Percentiles rank a stretch among this genome's conserved stretches.
Conservation (phyloP, 2,888 invertebrate genomes). For the Trimorus sp. region DNA sequence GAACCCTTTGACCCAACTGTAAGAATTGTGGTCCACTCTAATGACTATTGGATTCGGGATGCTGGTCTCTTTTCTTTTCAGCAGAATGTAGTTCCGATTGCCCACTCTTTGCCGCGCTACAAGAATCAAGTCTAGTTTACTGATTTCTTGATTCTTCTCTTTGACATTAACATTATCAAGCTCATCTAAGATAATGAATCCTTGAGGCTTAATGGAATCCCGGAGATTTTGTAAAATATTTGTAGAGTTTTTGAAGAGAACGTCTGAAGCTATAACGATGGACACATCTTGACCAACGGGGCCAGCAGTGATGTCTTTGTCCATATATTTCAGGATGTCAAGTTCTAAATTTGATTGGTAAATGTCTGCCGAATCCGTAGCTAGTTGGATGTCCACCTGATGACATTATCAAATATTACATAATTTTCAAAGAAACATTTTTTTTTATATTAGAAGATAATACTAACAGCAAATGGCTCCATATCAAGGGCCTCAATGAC, state of each 20-base stretch:
- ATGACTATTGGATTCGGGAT: conserved; percentile 83
- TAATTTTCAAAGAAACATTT: background rate
- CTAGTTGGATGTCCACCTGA: conserved; percentile 84
- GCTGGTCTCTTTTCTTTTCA: conserved; percentile 73
- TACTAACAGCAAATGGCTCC: conserved; percentile 84
- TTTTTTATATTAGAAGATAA: background rate
- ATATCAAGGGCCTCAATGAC: conserved; percentile 86
- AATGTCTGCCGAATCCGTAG: conserved; percentile 83
- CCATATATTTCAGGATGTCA: conserved; percentile 85
- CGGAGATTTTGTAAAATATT: conserved; percentile 84
- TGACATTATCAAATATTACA: background rate
- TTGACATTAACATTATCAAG: conserved; percentile 76
- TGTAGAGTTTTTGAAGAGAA: conserved; percentile 83
- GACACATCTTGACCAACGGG: conserved; percentile 87
- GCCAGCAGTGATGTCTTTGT: conserved; percentile 85
- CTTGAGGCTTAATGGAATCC: conserved; percentile 86
- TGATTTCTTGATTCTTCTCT: conserved; percentile 68
- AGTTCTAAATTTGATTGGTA: conserved; percentile 84
- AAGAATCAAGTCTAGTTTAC: conserved; percentile 82
- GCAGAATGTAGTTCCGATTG: conserved; percentile 85
- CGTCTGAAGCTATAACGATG: conserved; percentile 86
- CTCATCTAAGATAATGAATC: conserved; percentile 90
- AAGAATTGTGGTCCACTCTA: conserved; percentile 87
- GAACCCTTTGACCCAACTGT: conserved; percentile 91
- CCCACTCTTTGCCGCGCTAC: conserved; percentile 86